Conservation (phyloP, 1,140 invertebrate species). For the Psix sp. region DNA sequence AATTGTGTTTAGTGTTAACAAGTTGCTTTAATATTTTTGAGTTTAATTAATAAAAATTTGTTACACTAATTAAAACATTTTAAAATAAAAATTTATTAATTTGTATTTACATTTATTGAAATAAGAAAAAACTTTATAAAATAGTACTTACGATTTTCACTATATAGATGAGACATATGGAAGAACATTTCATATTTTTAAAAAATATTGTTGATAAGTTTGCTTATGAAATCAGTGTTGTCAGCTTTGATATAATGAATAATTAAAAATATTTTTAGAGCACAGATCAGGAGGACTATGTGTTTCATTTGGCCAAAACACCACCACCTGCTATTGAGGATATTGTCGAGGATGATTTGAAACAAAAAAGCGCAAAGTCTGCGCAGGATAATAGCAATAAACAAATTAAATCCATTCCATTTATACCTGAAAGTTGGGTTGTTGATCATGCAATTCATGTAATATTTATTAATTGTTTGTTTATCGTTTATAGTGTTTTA, state of each 20-base stretch:
- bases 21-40: too few species aligned
- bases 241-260: constrained; percentile 17
- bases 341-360: constrained; percentile 71
- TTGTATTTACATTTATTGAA: not conserved
- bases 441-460: constrained; percentile 84
- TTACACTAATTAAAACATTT: too few species aligned
- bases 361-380: constrained; percentile 4
- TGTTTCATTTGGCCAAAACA: constrained; percentile 84
- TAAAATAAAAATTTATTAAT: too few species aligned
- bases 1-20: too few species aligned
- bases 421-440: constrained; percentile 80
- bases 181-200: too few species aligned
- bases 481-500: constrained; percentile 10
- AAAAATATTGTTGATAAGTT: not conserved
- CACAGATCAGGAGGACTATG: constrained; percentile 81
- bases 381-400: constrained; percentile 43
- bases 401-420: constrained; percentile 70
- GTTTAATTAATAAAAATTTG: too few species aligned
- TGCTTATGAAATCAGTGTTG: too few species aligned
- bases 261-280: constrained; percentile 74
- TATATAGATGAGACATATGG: too few species aligned
- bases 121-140: not conserved
- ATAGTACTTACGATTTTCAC: not conserved
- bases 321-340: constrained; percentile 78
- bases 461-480: constrained; percentile 10